Percentiles rank a stretch among this genome's conserved stretches.
These are phyloP conservation scores for Pollachius pollachius DNA, from an alignment of 2,113 vertebrate genomes.

Conservation along the genomic window DNA sequence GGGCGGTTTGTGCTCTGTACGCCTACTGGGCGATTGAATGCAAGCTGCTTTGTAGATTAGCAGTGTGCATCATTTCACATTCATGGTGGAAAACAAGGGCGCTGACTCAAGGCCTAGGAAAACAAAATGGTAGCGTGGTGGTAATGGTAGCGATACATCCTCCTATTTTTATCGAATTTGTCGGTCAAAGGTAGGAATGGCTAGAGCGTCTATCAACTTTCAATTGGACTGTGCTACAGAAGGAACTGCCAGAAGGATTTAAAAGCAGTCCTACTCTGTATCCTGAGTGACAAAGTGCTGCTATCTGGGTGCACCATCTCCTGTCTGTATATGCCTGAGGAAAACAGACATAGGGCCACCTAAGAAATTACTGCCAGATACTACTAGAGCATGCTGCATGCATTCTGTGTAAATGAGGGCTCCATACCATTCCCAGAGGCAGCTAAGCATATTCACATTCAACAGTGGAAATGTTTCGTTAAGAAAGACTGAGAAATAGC, in stretches of 20 bases:
- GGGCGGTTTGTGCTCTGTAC: slow-evolving; percentile 62
- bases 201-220: slow-evolving; percentile 28
- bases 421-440: slow-evolving; percentile 35
- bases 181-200: slow-evolving; percentile 42
- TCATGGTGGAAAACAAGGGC: slow-evolving; percentile 35
- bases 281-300: slow-evolving; percentile 45
- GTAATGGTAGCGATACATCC: slow-evolving; percentile 38
- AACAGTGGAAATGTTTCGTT: slow-evolving; percentile 32
- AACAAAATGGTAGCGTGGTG: slow-evolving; percentile 33
- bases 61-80: slow-evolving; percentile 64
- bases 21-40: slow-evolving; percentile 53
- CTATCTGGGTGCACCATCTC: slow-evolving; percentile 49
- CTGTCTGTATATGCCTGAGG: slow-evolving; percentile 23
- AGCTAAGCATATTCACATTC: slow-evolving; percentile 38
- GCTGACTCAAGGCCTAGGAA: slow-evolving; percentile 41
- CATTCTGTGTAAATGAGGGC: slow-evolving; percentile 30
- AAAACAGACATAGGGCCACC: slow-evolving; percentile 56
- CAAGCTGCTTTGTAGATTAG: slow-evolving; percentile 67
- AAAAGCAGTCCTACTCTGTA: slow-evolving; percentile 35
- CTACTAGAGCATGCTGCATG: slow-evolving; percentile 47
- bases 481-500: slow-evolving; percentile 19
- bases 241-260: slow-evolving; percentile 38
- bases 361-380: slow-evolving; percentile 50
- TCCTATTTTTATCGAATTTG: slow-evolving; percentile 48
- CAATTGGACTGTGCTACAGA: slow-evolving; percentile 40